Base-by-base conservation (phyloP, 2,113 vertebrate species). In the Cephalopholis sonnerati region DNA sequence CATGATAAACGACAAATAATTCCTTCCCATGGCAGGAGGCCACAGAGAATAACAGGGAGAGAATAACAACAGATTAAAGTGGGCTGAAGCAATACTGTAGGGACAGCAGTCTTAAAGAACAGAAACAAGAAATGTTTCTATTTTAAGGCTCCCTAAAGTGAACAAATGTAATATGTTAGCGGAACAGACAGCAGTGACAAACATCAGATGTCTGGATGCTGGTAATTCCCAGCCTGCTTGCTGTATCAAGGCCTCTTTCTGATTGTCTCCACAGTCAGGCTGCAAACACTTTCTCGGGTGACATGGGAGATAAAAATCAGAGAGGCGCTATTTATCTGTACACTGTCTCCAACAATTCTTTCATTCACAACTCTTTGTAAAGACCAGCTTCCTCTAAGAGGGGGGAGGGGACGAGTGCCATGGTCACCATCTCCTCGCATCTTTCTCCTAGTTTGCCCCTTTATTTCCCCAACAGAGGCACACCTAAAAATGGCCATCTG, bases 61-160 rank as follows among this genome's bases (percentile, higher is more conserved):
- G 64, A 86, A 82, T 55, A 74, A 83, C 46, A 71, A 74, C 64
- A 64, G 58, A 75, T 82, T 81, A 67, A 78, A 83, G 46, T 9
- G 39, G 41, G 77, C 54, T 59, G 69, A 62, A 58, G 61, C 62
- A 65, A 71, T 39, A 18, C 74, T 18, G n/a, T 7, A 7, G 65
- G 78, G 82, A 83, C 13, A 36, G 53, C n/a, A 11, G 29, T 12
- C 32, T 68, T 61, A 17, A 65, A 25, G 64, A 84, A 57, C 8
- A 65, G 29, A 68, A 70, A 69, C 36, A 57, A 84, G 32, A 66
- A 36, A 73, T 39, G 50, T 54, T 75, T 81, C 82, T 71, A 77
- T 86, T 88, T 91, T 75, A 77, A 75, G 76, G 46, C 74, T 87
- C 88, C 78, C 80, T 63, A 79, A 85, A 82, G 74, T 78, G 81